These are phyloP conservation scores for Anthophora plumipes DNA, from an alignment of 2,888 invertebrate genomes.

Conservation along the genomic window DNA sequence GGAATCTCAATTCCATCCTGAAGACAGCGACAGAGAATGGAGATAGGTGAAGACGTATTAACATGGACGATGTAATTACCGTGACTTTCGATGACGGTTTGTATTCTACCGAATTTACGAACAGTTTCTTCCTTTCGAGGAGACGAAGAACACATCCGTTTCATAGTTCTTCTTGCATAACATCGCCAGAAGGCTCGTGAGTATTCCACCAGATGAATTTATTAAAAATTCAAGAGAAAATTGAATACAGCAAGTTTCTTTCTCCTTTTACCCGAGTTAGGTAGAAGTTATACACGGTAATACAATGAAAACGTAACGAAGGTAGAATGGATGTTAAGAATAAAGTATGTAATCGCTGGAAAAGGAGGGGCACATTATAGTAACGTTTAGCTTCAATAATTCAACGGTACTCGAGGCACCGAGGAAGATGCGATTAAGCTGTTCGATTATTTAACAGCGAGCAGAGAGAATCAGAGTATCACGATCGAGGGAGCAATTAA, in stretches of 20 bases:
- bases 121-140: not conserved
- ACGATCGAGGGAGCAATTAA: conserved; percentile 35
- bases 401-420: not conserved
- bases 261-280: not conserved
- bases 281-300: not conserved
- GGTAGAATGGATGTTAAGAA: not conserved
- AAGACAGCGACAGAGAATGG: not conserved
- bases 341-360: not conserved
- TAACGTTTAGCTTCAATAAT: not conserved
- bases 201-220: no score
- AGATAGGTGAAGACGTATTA: conserved; percentile 18
- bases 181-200: no score
- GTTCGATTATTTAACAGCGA: conserved; percentile 37
- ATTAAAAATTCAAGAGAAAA: not conserved
- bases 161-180: no score
- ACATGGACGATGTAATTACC: conserved; percentile 39
- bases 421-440: conserved; percentile 10
- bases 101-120: not conserved
- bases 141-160: not conserved
- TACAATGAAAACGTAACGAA: not conserved
- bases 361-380: conserved; percentile 3
- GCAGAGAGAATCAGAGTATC: conserved; percentile 12
- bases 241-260: not conserved
- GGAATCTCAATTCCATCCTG: conserved; percentile 25
- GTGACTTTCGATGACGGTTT: conserved; percentile 17